Percentiles rank a stretch among this genome's conserved stretches.
These are phyloP conservation scores for Calliphora vicina DNA, from an alignment of 1,140 invertebrate species.

Conservation along the genomic window DNA sequence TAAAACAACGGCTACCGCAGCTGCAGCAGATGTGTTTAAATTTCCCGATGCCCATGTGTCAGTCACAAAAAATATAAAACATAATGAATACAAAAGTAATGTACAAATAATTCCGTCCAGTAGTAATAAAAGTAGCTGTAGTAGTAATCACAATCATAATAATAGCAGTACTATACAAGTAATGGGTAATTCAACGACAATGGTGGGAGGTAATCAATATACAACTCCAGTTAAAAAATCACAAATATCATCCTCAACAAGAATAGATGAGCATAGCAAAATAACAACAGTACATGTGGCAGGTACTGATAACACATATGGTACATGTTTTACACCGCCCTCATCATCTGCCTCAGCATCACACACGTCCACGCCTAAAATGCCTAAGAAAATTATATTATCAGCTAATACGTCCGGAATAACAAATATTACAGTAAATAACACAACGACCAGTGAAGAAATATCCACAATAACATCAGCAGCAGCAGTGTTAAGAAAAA, in stretches of 20 bases:
- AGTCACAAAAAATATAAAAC: conserved; percentile 28
- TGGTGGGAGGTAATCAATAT: conserved; percentile 44
- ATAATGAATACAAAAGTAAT: conserved; percentile 60
- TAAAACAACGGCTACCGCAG: conserved; percentile 2
- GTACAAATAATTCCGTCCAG: conserved; percentile 64
- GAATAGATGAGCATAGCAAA: conserved; percentile 37
- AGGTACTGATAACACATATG: conserved; percentile 45
- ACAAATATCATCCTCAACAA: conserved; percentile 33
- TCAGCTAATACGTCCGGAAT: conserved; percentile 57
- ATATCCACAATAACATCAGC: not conserved
- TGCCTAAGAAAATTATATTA: conserved; percentile 59
- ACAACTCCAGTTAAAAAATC: conserved; percentile 48
- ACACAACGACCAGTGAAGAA: not conserved
- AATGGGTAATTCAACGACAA: conserved; percentile 38
- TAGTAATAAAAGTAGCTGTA: conserved; percentile 4
- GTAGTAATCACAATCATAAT: conserved; percentile 41
- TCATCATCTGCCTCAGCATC: not conserved
- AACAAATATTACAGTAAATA: conserved; percentile 58
- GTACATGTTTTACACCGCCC: conserved; percentile 53
- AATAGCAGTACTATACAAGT: conserved; percentile 54
- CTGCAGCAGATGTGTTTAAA: conserved; percentile 52
- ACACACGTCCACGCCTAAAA: conserved; percentile 46
- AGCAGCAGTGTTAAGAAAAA: not conserved
- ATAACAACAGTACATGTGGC: conserved; percentile 57
- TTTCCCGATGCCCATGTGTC: conserved; percentile 53